These are phyloP conservation scores for Fratercula arctica DNA, from an alignment of 2,797 vertebrate species.

Conservation along the genomic window DNA sequence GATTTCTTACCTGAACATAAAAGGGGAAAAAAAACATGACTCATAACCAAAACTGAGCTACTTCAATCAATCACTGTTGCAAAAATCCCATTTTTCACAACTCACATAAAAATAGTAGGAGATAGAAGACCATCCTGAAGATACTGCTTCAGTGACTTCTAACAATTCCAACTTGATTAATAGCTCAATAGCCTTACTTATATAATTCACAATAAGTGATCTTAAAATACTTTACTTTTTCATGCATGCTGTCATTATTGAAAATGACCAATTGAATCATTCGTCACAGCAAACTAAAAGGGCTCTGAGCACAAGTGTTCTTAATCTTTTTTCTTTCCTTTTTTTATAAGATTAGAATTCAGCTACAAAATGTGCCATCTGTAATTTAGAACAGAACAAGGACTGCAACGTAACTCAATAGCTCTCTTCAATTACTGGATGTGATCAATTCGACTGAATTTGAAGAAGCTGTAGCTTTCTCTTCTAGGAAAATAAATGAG, in stretches of 20 bases:
- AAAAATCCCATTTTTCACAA: slow-evolving; percentile 32
- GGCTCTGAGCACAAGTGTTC: slow-evolving; percentile 28
- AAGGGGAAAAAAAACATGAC: neutral
- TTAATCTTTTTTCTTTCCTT: slow-evolving; percentile 5
- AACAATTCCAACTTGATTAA: slow-evolving; percentile 59
- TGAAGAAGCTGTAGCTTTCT: neutral
- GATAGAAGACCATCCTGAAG: slow-evolving; percentile 16
- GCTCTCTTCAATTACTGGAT: neutral
- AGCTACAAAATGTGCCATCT: neutral
- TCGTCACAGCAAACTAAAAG: slow-evolving; percentile 62
- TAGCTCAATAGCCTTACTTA: slow-evolving; percentile 56
- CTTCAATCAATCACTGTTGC: neutral
- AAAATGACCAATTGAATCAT: slow-evolving; percentile 58
- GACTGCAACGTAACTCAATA: slow-evolving; percentile 8
- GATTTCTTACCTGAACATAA: neutral
- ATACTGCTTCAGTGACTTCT: slow-evolving; percentile 44
- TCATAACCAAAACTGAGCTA: neutral
- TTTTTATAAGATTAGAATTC: neutral
- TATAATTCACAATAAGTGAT: slow-evolving; percentile 70
- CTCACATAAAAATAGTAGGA: slow-evolving; percentile 3
- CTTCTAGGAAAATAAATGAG: neutral
- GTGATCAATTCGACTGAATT: slow-evolving; percentile 6
- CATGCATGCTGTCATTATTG: slow-evolving; percentile 57
- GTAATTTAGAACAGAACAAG: slow-evolving; percentile 22
- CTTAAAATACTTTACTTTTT: slow-evolving; percentile 57